Evolutionary conservation across 30 jellyfish, hydroid and myxozoan genomes (phyloP).

Genomic region (Catostylus mosaicus): DNA sequence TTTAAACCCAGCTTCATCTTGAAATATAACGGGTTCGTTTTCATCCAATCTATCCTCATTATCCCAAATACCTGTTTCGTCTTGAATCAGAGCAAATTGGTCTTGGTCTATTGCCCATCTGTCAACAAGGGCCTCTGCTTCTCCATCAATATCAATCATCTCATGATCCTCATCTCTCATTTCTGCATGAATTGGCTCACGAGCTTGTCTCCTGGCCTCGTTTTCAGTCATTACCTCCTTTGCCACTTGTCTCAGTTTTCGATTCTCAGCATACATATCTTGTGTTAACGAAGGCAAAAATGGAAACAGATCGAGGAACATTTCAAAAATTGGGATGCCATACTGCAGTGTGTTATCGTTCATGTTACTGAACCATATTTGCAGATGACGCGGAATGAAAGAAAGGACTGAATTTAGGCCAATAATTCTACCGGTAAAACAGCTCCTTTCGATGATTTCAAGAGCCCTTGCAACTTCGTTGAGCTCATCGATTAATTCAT

Average conservation of each 20-base stretch:
- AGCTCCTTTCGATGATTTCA: not conserved
- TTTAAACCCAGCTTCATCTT: conserved; percentile 45
- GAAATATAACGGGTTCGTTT: not conserved
- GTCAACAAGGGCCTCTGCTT: conserved; percentile 72
- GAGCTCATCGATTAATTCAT: not conserved
- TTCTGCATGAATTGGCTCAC: not conserved
- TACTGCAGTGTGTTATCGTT: not conserved
- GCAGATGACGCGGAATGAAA: not conserved
- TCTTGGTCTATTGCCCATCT: conserved; percentile 73
- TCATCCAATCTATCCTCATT: not conserved
- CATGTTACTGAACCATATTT: not conserved
- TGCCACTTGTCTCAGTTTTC: not conserved
- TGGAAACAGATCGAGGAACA: conserved; percentile 35
- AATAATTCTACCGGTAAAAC: not conserved
- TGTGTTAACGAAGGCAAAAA: conserved; percentile 5
- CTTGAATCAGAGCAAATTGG: conserved; percentile 19
- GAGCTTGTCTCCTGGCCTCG: not conserved
- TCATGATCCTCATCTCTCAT: not conserved
- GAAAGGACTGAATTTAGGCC: not conserved
- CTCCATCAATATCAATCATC: conserved; percentile 64
- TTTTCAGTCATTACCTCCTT: not conserved
- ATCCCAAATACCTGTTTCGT: conserved; percentile 38
- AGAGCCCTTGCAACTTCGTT: not conserved
- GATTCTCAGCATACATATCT: not conserved
- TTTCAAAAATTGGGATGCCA: conserved; percentile 30